Percentiles rank a stretch among this genome's conserved stretches.
These are phyloP conservation scores for Polylopha cassiicola DNA, from an alignment of 2,888 invertebrate genomes.

Conservation along the genomic window DNA sequence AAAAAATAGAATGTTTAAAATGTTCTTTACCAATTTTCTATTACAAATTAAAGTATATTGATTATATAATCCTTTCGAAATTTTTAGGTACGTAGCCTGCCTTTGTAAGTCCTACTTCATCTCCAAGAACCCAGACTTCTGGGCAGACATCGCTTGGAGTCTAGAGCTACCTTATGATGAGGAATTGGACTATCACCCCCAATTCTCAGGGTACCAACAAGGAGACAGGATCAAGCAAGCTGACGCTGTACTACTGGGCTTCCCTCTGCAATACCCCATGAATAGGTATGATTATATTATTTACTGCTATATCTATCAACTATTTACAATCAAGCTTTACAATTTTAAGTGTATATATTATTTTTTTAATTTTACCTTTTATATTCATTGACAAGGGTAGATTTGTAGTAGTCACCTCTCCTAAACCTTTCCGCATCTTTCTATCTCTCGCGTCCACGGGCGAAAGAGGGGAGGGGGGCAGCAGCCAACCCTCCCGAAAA, in stretches of 20 bases:
- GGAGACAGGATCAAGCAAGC: conserved; percentile 76
- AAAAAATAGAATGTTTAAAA: too few relatives aligned
- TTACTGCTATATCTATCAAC: too few relatives aligned
- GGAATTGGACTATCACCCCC: conserved; percentile 75
- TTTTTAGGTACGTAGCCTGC: conserved; percentile 62
- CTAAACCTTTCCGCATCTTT: too few relatives aligned
- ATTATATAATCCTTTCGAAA: not conserved
- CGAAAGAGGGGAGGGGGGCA: too few relatives aligned
- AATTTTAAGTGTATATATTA: too few relatives aligned
- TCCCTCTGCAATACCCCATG: conserved; percentile 75
- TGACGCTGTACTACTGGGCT: conserved; percentile 76
- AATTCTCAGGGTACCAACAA: conserved; percentile 68
- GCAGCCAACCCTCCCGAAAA: too few relatives aligned
- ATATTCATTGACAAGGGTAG: too few relatives aligned
- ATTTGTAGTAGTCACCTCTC: too few relatives aligned
- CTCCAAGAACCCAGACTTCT: conserved; percentile 56
- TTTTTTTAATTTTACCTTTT: too few relatives aligned
- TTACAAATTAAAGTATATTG: not conserved
- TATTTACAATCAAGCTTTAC: too few relatives aligned
- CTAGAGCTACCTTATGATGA: conserved; percentile 70
- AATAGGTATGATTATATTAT: conserved; percentile 50
- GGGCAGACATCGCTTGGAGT: conserved; percentile 72
- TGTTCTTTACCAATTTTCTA: too few relatives aligned
- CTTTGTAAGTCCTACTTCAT: conserved; percentile 62
- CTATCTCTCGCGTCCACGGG: too few relatives aligned